A percentile compares a stretch with the other conserved stretches of the same genome.
Evolutionary conservation across 2,797 vertebrate species (phyloP).

Genomic region (Mormyrops attenuatus): DNA sequence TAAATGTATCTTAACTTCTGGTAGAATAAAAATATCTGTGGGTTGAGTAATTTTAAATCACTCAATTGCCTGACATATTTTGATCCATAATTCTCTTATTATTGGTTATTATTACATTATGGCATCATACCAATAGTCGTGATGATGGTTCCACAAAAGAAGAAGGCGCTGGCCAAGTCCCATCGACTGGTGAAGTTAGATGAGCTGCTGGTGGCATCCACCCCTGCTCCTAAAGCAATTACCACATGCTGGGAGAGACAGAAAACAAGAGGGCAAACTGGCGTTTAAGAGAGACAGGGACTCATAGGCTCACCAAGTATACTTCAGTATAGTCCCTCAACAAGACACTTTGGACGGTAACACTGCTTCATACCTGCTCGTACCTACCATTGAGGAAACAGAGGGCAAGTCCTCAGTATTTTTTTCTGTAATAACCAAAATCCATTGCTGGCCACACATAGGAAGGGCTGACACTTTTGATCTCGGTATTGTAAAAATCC

Average conservation of each 20-base stretch:
- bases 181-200: slow-evolving; percentile 68
- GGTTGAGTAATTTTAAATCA: not conserved
- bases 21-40: not conserved
- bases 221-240: slow-evolving; percentile 67
- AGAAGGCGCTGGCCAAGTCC: slow-evolving; percentile 77
- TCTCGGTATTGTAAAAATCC: not conserved
- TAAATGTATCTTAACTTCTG: not conserved
- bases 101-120: not conserved
- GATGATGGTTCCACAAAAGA: slow-evolving; percentile 90
- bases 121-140: slow-evolving; percentile 77
- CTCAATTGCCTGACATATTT: not conserved
- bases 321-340: not conserved
- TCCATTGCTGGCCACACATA: not conserved
- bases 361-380: not conserved
- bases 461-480: not conserved
- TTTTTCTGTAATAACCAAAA: not conserved
- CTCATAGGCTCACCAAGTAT: not conserved
- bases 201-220: slow-evolving; percentile 60
- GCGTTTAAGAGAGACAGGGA: not conserved
- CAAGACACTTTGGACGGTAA: not conserved
- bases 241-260: slow-evolving; percentile 60
- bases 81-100: not conserved
- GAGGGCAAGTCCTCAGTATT: not conserved
- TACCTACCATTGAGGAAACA: not conserved
- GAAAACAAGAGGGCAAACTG: not conserved